Evolutionary conservation across 2,113 vertebrate species (phyloP).

Genomic region (Synodontis membranacea): DNA sequence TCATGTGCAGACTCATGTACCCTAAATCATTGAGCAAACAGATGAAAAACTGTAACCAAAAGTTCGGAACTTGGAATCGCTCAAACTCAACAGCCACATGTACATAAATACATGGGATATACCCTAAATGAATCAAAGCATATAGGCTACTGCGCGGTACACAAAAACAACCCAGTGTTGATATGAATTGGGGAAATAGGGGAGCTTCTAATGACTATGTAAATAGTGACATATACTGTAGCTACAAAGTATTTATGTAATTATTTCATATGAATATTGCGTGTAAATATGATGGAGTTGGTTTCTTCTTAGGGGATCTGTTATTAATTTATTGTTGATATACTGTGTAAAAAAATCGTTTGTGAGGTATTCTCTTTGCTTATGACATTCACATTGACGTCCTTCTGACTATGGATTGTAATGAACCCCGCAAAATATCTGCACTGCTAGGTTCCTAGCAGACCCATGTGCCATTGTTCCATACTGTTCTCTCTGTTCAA

Average conservation of each 20-base stretch:
- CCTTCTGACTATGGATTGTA: slow-evolving; percentile 65
- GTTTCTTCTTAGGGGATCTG: slow-evolving; percentile 88
- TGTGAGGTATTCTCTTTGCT: slow-evolving; percentile 74
- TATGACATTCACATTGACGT: slow-evolving; percentile 74
- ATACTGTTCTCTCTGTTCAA: slow-evolving; percentile 71
- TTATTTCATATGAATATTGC: slow-evolving; percentile 99
- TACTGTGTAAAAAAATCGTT: slow-evolving; percentile 86
- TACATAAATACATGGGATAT: background rate
- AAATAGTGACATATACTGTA: slow-evolving; percentile 80
- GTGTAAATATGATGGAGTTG: slow-evolving; percentile 95
- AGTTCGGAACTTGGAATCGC: background rate
- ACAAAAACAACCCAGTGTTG: slow-evolving; percentile 50
- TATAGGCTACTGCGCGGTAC: slow-evolving; percentile 35
- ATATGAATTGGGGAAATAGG: slow-evolving; percentile 77
- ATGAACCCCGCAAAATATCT: slow-evolving; percentile 58
- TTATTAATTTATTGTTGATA: slow-evolving; percentile 99
- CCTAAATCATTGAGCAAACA: background rate
- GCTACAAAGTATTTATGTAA: slow-evolving; percentile 98
- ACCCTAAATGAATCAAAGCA: background rate
- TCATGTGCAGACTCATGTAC: background rate
- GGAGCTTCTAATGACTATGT: slow-evolving; percentile 82
- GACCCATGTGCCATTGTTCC: slow-evolving; percentile 73
- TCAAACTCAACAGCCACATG: slow-evolving; percentile 5
- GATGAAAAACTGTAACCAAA: background rate
- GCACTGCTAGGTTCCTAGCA: slow-evolving; percentile 64